Evolutionary conservation across 2,888 invertebrate genomes (phyloP).

Genomic region (Melanostoma mellinum): DNA sequence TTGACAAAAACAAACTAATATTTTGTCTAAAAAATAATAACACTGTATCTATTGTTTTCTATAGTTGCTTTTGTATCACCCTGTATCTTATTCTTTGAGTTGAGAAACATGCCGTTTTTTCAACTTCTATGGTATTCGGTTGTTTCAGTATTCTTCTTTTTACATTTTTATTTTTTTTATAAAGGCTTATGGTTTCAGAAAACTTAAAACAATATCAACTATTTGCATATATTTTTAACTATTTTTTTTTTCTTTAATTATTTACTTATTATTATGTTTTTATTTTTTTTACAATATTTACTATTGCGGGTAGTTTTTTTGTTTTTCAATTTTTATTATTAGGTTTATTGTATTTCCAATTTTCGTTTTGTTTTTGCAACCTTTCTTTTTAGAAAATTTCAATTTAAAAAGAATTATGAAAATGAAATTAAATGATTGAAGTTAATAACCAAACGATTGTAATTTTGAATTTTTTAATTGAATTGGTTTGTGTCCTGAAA

Average conservation of each 20-base stretch:
- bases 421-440: slow-evolving; percentile 11
- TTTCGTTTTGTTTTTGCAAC: slow-evolving; percentile 54
- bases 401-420: slow-evolving; percentile 20
- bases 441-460: slow-evolving; percentile 26
- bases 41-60: slow-evolving; percentile 64
- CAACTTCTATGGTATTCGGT: slow-evolving; percentile 66
- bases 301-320: slow-evolving; percentile 51
- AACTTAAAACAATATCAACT: slow-evolving; percentile 73
- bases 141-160: slow-evolving; percentile 53
- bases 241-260: slow-evolving; percentile 67
- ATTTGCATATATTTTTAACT: slow-evolving; percentile 72
- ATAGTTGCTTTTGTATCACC: slow-evolving; percentile 73
- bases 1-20: slow-evolving; percentile 73
- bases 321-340: slow-evolving; percentile 16
- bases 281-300: slow-evolving; percentile 66
- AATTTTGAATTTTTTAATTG: slow-evolving; percentile 60
- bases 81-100: slow-evolving; percentile 74
- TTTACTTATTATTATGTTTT: slow-evolving; percentile 52
- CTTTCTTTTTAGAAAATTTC: slow-evolving; percentile 46
- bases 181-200: slow-evolving; percentile 70
- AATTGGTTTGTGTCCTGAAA: slow-evolving; percentile 48
- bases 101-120: slow-evolving; percentile 57
- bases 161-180: slow-evolving; percentile 39
- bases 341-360: slow-evolving; percentile 27
- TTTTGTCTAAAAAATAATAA: slow-evolving; percentile 69